A percentile compares a stretch with the other conserved stretches of the same genome.
Conservation (phyloP, 2,113 vertebrate species). For the Herpetotheres cachinnans region DNA sequence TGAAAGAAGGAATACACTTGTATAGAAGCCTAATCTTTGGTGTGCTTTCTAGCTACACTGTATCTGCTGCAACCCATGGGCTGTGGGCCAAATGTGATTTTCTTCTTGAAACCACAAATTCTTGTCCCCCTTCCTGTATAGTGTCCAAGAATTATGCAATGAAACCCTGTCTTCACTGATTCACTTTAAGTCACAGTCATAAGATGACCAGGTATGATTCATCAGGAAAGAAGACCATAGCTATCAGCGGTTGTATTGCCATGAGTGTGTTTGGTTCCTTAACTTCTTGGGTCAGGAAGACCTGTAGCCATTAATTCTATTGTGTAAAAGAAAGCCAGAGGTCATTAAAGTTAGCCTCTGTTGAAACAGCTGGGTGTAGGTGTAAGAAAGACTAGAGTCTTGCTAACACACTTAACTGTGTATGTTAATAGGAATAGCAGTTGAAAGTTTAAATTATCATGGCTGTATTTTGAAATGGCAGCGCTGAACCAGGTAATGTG, state of each 20-base stretch:
- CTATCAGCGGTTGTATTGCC: fast-evolving
- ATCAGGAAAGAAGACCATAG: background rate
- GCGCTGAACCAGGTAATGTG: background rate
- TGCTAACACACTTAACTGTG: background rate
- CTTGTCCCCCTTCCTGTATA: background rate
- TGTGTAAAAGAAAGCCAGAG: background rate
- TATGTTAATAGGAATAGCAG: background rate
- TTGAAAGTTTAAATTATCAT: background rate
- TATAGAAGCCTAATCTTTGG: background rate
- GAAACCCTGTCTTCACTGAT: background rate
- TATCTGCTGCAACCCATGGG: background rate
- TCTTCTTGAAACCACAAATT: background rate
- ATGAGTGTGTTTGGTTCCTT: background rate
- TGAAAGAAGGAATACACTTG: background rate
- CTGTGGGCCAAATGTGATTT: background rate
- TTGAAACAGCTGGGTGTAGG: background rate
- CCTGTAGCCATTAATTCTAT: background rate
- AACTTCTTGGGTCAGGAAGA: background rate
- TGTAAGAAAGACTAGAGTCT: background rate
- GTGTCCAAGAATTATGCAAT: background rate
- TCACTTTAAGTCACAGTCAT: background rate
- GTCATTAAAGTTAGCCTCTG: background rate
- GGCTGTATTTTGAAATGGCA: background rate
- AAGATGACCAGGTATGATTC: background rate
- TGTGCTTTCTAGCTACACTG: fast-evolving